phyloP scores from a whole-genome alignment of 2,888 invertebrate genomes.

The Ophion obscuratus region DNA sequence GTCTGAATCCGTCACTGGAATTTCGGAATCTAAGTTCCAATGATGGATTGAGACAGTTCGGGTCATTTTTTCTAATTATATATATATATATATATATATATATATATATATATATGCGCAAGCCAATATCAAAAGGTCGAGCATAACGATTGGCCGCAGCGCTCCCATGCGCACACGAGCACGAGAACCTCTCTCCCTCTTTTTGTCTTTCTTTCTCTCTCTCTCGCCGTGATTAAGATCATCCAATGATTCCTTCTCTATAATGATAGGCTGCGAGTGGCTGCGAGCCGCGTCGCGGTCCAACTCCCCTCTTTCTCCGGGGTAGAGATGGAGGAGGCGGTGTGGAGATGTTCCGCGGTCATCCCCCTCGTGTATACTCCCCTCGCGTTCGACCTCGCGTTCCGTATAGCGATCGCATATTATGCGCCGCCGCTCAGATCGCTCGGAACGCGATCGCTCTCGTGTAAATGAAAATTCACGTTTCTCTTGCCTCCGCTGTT shows the following conservation, averaged over 20 bases:
- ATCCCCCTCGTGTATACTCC: slow-evolving; percentile 63
- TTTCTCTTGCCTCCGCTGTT: slow-evolving; percentile 18
- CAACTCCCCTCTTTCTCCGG: slow-evolving; percentile 44
- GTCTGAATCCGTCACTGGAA: too few species aligned
- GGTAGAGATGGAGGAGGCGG: slow-evolving; percentile 44
- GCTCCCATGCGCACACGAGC: slow-evolving; percentile 55
- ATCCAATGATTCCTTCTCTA: slow-evolving; percentile 84
- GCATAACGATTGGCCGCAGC: slow-evolving; percentile 80
- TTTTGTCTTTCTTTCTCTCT: slow-evolving; percentile 2
- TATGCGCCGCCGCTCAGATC: slow-evolving; percentile 54
- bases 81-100: too few species aligned
- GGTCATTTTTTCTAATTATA: too few species aligned
- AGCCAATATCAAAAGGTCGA: slow-evolving; percentile 71
- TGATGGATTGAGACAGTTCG: too few species aligned
- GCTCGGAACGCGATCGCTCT: slow-evolving; percentile 75
- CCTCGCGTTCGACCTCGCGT: slow-evolving; percentile 4
- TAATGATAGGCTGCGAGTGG: slow-evolving; percentile 81
- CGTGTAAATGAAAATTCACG: slow-evolving; percentile 78
- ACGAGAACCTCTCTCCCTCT: too few species aligned
- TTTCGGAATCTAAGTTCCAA: too few species aligned
- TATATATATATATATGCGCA: too few species aligned
- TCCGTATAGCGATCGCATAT: slow-evolving; percentile 26
- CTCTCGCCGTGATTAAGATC: slow-evolving; percentile 83
- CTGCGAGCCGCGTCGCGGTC: slow-evolving; percentile 70
- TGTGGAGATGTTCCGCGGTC: slow-evolving; percentile 44